A percentile compares a stretch with the other conserved stretches of the same genome.
phyloP scores from a whole-genome alignment of 2,888 invertebrate species.

The Lasius fuliginosus region DNA sequence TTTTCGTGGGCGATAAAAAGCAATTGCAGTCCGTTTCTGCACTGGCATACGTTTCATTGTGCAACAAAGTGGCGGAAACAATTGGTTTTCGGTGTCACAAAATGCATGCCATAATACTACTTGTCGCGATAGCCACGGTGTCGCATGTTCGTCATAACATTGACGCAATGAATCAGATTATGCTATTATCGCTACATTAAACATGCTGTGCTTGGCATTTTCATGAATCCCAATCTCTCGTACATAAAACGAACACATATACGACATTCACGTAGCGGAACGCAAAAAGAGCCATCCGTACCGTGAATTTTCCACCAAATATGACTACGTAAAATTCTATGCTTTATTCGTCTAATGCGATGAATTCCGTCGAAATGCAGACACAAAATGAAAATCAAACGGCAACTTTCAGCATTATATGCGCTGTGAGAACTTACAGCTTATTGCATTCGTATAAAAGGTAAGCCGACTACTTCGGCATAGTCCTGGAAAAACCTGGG shows the following conservation, averaged over 20 bases:
- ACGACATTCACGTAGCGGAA: conserved; percentile 10
- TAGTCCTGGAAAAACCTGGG: conserved; percentile 8
- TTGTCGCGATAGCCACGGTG: conserved; percentile 30
- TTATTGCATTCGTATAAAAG: conserved; percentile 44
- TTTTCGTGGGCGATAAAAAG: conserved; percentile 33
- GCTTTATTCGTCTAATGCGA: conserved; percentile 34
- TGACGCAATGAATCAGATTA: conserved; percentile 46
- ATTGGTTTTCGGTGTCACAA: conserved; percentile 44
- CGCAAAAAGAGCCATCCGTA: conserved; percentile 18
- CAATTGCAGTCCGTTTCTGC: conserved; percentile 18
- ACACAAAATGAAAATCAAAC: conserved; percentile 49
- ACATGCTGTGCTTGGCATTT: conserved; percentile 48
- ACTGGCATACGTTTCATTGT: neutral
- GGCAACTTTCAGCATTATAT: conserved; percentile 35
- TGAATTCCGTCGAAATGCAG: conserved; percentile 41
- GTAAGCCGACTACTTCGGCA: conserved; percentile 11
- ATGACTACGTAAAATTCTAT: conserved; percentile 24
- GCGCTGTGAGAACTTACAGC: conserved; percentile 7
- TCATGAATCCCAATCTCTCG: conserved; percentile 16
- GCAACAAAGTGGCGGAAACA: conserved; percentile 38
- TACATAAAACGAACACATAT: conserved; percentile 10
- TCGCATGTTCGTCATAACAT: conserved; percentile 44
- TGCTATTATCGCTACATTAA: conserved; percentile 53
- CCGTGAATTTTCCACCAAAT: conserved; percentile 45
- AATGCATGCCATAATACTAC: conserved; percentile 35